These are phyloP conservation scores for Gorilla gorilla DNA, from an alignment of 2,113 vertebrate species.

Conservation along the genomic window DNA sequence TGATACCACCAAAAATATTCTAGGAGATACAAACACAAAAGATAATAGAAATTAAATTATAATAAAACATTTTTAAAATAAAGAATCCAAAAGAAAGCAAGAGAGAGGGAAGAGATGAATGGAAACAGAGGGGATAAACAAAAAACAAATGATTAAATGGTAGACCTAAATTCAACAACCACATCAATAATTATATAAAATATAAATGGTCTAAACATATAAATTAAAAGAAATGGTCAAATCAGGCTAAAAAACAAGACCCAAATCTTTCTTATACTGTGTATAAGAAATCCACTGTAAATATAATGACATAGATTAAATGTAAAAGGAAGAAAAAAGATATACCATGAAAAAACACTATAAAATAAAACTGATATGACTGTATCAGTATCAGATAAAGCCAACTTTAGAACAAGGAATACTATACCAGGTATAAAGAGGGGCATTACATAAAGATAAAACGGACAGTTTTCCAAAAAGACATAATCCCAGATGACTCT, in stretches of 20 bases:
- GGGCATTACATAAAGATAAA: neutral
- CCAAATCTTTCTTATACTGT: neutral
- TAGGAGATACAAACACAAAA: neutral
- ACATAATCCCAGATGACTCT: neutral
- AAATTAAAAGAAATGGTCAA: neutral
- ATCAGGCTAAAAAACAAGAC: slow-evolving; percentile 5
- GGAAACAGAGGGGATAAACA: neutral
- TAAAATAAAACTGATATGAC: neutral
- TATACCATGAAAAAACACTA: neutral
- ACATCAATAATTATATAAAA: neutral
- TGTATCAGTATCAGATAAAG: neutral
- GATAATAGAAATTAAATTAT: neutral
- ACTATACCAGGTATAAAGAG: neutral
- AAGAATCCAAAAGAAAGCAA: neutral
- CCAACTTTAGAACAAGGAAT: neutral
- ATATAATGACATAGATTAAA: neutral
- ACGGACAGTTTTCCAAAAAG: neutral
- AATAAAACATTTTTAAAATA: neutral
- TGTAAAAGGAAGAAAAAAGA: neutral
- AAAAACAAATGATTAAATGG: neutral
- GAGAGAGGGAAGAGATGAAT: neutral
- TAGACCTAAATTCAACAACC: neutral
- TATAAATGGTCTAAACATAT: neutral
- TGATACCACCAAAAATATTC: neutral
- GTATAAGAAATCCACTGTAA: neutral